Conservation (phyloP, 2,888 invertebrate genomes). For the Boloria euphrosyne region DNA sequence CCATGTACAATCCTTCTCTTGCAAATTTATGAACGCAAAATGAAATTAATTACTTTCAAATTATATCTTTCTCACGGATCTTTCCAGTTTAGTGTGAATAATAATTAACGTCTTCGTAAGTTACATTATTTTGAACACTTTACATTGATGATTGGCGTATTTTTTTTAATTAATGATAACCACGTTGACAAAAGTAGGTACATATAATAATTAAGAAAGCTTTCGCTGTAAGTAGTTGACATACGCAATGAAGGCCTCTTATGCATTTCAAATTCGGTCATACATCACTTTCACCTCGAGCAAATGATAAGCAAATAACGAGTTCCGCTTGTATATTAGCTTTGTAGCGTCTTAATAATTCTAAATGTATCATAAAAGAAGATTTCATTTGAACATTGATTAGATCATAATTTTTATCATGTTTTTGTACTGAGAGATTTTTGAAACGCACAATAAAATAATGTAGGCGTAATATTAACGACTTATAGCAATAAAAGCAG, state of each 20-base stretch:
- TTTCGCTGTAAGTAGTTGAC: constrained; percentile 58
- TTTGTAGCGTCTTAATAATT: constrained; percentile 43
- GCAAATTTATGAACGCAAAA: constrained; percentile 3
- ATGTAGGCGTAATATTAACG: constrained; percentile 71
- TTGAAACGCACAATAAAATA: constrained; percentile 70
- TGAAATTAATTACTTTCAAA: no score
- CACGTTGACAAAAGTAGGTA: no score
- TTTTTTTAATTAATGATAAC: no score
- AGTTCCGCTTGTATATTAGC: constrained; percentile 6
- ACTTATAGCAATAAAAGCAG: constrained; percentile 75
- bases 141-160: no score
- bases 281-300: constrained; percentile 55
- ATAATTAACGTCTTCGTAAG: no score
- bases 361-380: constrained; percentile 40
- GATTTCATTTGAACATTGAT: constrained; percentile 58
- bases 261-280: constrained; percentile 50
- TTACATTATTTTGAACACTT: no score
- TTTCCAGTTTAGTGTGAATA: no score
- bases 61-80: no score
- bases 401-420: constrained; percentile 55
- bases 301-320: constrained; percentile 44
- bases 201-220: constrained; percentile 54
- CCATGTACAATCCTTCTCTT: not conserved
- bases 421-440: constrained; percentile 58
- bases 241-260: constrained; percentile 48